These are phyloP conservation scores for Gnathochromis pfefferi DNA, from an alignment of 2,113 vertebrate species.

Conservation along the genomic window DNA sequence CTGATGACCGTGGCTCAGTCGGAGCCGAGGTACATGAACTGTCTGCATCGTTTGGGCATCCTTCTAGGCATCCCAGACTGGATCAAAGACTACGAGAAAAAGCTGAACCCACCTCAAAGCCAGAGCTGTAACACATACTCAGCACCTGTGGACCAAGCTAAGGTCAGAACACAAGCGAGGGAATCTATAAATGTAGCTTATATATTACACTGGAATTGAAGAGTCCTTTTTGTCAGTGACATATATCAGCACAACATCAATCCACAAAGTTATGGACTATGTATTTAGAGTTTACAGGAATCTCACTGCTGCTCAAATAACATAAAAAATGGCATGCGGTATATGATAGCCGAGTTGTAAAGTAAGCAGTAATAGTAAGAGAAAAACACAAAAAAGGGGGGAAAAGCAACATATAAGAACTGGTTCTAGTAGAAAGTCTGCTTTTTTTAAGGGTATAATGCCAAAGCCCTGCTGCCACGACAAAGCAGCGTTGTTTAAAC, in stretches of 20 bases:
- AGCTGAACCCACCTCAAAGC: conserved; percentile 35
- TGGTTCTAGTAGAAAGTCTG: neutral
- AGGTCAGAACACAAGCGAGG: conserved; percentile 2
- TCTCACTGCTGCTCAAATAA: neutral
- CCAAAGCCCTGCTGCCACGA: neutral
- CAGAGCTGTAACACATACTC: neutral
- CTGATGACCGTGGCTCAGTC: conserved; percentile 57
- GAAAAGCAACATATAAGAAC: neutral
- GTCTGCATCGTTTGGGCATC: conserved; percentile 72
- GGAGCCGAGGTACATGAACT: conserved; percentile 55
- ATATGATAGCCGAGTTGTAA: neutral
- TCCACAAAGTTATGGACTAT: neutral
- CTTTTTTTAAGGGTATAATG: neutral
- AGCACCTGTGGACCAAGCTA: neutral
- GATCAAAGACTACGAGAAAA: conserved; percentile 67
- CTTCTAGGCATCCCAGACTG: conserved; percentile 73
- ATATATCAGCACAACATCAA: neutral
- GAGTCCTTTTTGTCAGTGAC: neutral
- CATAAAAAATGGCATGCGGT: fast-evolving
- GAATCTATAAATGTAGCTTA: neutral
- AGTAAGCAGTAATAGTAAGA: neutral
- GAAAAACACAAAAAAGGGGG: neutral
- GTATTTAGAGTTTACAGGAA: neutral
- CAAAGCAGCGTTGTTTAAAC: neutral
- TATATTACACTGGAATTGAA: fast-evolving